Percentiles rank a stretch among this genome's conserved stretches.
phyloP scores from a whole-genome alignment of 2,888 invertebrate species.

The Stomorhina lunata region DNA sequence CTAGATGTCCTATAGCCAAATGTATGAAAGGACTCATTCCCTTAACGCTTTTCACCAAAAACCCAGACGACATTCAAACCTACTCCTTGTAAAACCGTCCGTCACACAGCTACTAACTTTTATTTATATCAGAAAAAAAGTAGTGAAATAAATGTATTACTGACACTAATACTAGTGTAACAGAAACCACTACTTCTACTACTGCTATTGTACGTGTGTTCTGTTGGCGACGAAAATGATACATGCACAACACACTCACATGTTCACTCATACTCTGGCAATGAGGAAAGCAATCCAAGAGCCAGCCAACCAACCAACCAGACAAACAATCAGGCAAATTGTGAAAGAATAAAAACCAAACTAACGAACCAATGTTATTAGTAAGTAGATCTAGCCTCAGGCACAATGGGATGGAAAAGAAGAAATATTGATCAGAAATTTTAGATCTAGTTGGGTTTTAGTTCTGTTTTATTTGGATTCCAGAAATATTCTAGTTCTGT shows the following conservation, averaged over 20 bases:
- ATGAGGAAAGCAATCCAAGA: neutral
- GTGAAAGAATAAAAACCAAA: conserved; percentile 30
- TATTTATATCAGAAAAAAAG: too few relatives aligned
- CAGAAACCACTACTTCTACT: neutral
- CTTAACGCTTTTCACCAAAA: conserved; percentile 45
- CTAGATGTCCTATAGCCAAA: conserved; percentile 56
- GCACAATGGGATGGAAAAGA: conserved; percentile 30
- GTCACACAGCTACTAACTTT: too few relatives aligned
- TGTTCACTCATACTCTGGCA: neutral
- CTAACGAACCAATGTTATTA: conserved; percentile 57
- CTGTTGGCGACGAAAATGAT: conserved; percentile 48
- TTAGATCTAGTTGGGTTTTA: neutral
- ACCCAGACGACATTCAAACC: conserved; percentile 22
- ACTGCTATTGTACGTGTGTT: neutral
- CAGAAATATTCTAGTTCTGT: neutral
- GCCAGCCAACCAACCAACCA: conserved; percentile 1
- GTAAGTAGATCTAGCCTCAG: conserved; percentile 10
- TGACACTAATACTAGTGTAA: conserved; percentile 5
- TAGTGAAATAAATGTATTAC: conserved; percentile 42
- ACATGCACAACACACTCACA: conserved; percentile 10
- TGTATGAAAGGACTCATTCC: conserved; percentile 37
- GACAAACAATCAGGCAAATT: conserved; percentile 41
- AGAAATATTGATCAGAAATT: neutral
- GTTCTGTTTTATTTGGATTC: neutral
- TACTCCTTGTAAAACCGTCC: too few relatives aligned